These are phyloP conservation scores for Cephus sareptanus DNA, from an alignment of 2,888 invertebrate genomes.

Conservation along the genomic window DNA sequence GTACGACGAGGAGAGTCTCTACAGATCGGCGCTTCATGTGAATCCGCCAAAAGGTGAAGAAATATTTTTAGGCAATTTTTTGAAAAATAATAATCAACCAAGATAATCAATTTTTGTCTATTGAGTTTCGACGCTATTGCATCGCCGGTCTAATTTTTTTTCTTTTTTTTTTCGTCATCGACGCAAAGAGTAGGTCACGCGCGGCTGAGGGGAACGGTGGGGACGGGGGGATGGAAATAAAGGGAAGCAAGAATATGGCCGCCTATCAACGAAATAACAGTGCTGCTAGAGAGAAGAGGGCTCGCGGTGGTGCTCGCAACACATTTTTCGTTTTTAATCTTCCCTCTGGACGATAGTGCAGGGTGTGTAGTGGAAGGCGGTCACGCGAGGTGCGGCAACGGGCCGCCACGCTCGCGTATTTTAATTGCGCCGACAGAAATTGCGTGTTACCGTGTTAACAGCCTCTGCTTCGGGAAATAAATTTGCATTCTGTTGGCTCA, in stretches of 20 bases:
- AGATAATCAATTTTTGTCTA: background rate
- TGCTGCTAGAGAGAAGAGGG: background rate
- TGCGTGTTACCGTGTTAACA: conserved; percentile 46
- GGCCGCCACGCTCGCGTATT: conserved; percentile 32
- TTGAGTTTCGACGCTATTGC: background rate
- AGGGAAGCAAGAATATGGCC: background rate
- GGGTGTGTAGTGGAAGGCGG: conserved; percentile 20
- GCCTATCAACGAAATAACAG: background rate
- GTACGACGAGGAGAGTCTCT: conserved; percentile 92
- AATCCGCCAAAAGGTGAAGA: conserved; percentile 97
- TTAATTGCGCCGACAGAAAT: conserved; percentile 51
- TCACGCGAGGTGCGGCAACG: conserved; percentile 43
- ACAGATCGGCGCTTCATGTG: conserved; percentile 88
- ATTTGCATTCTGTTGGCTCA: conserved; percentile 45
- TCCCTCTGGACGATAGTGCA: background rate
- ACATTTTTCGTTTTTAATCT: background rate
- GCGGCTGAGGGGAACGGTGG: conserved; percentile 5
- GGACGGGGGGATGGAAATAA: conserved; percentile 6
- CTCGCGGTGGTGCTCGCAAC: background rate
- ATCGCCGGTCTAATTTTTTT: background rate
- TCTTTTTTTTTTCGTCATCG: background rate
- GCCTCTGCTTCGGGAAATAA: conserved; percentile 43
- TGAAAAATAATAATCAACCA: background rate
- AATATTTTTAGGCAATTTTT: background rate
- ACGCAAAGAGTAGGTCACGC: background rate